Conservation (phyloP, 2,888 invertebrate genomes). For the Andrena haemorrhoa region DNA sequence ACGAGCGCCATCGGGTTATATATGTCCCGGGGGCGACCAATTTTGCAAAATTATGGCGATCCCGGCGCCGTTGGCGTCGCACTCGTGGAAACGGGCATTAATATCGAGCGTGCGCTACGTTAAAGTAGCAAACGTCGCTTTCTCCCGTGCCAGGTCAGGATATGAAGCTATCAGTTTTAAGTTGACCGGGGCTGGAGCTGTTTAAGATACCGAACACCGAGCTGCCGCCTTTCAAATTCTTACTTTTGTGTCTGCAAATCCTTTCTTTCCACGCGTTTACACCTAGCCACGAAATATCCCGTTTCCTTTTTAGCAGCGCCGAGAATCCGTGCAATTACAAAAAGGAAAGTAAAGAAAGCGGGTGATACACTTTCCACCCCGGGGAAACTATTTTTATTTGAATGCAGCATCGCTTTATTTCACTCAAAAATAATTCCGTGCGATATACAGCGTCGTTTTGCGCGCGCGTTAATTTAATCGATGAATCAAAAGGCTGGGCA, state of each 20-base stretch:
- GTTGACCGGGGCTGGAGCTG: slow-evolving; percentile 46
- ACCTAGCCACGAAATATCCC: neutral
- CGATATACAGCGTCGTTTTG: neutral
- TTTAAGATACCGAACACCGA: slow-evolving; percentile 43
- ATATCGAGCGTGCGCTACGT: slow-evolving; percentile 65
- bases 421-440: slow-evolving; percentile 5
- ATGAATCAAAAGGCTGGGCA: slow-evolving; percentile 9
- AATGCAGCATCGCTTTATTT: neutral
- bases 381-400: slow-evolving; percentile 8
- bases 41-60: slow-evolving; percentile 71
- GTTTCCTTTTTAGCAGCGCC: neutral
- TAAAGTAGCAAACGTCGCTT: slow-evolving; percentile 49
- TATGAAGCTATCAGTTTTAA: slow-evolving; percentile 64
- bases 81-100: slow-evolving; percentile 66
- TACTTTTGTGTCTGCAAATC: slow-evolving; percentile 42
- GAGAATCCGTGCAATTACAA: slow-evolving; percentile 5
- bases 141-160: slow-evolving; percentile 7
- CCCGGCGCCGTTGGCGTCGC: slow-evolving; percentile 49
- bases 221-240: slow-evolving; percentile 48
- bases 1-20: slow-evolving; percentile 66
- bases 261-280: slow-evolving; percentile 28
- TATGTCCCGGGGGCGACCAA: slow-evolving; percentile 67
- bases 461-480: neutral
- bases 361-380: slow-evolving; percentile 5
- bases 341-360: neutral